A percentile compares a stretch with the other conserved stretches of the same genome.
Evolutionary conservation across 1,140 invertebrate genomes (phyloP).

Genomic region (Popillia japonica): DNA sequence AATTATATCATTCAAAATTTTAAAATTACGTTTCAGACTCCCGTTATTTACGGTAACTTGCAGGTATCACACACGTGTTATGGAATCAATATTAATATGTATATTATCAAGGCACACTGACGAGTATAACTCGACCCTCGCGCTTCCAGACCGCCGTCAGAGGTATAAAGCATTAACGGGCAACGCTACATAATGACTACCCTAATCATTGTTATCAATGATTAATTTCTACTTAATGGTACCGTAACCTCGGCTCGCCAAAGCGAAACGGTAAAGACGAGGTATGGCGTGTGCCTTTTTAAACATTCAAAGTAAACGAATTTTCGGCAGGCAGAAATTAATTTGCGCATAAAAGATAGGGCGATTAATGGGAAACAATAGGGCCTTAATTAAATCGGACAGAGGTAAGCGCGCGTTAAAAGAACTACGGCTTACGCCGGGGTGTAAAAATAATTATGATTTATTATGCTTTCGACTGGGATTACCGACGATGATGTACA

Average conservation of each 20-base stretch:
- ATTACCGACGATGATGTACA: no score
- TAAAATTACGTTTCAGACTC: no score
- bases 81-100: no score
- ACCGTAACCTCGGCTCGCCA: background rate
- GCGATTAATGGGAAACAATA: slow-evolving; percentile 20
- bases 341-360: slow-evolving; percentile 23
- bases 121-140: no score
- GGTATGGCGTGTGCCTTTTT: background rate
- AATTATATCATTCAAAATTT: no score
- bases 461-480: background rate
- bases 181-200: slow-evolving; percentile 24
- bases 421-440: background rate
- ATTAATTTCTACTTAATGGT: slow-evolving; percentile 32
- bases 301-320: slow-evolving; percentile 35
- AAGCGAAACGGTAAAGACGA: background rate
- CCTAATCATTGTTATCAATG: slow-evolving; percentile 34
- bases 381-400: slow-evolving; percentile 27
- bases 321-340: slow-evolving; percentile 4
- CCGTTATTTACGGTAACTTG: no score
- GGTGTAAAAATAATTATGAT: slow-evolving; percentile 33
- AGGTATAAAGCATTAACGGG: slow-evolving; percentile 5
- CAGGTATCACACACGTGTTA: no score
- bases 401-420: background rate
- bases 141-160: background rate
- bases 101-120: no score